phyloP scores from a whole-genome alignment of 2,888 invertebrate genomes.

The Timema cristinae region DNA sequence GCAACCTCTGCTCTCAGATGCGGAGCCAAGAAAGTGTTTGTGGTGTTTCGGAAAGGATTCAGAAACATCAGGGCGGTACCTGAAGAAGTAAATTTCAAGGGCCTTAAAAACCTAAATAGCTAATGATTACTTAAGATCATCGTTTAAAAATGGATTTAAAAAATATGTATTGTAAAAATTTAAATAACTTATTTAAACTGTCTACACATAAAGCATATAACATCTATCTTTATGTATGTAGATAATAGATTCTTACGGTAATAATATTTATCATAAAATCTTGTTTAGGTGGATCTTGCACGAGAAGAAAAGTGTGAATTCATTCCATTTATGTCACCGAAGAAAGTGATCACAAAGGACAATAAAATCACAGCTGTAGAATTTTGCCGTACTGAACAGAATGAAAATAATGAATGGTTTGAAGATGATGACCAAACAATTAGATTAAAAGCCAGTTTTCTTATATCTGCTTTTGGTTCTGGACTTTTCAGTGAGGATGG shows the following conservation, averaged over 20 bases:
- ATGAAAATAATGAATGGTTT: constrained; percentile 80
- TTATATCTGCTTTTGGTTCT: constrained; percentile 98
- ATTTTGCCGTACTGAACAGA: constrained; percentile 82
- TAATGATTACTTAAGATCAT: background rate
- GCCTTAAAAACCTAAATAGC: background rate
- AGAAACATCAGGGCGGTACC: constrained; percentile 95
- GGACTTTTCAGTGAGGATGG: constrained; percentile 72
- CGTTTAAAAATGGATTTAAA: background rate
- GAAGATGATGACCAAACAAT: constrained; percentile 75
- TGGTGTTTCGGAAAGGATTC: constrained; percentile 92
- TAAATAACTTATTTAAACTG: background rate
- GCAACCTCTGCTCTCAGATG: constrained; percentile 95
- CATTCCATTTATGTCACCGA: constrained; percentile 87
- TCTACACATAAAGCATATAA: background rate
- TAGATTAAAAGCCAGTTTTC: constrained; percentile 81
- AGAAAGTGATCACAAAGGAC: constrained; percentile 71
- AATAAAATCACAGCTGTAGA: constrained; percentile 70
- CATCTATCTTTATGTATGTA: background rate
- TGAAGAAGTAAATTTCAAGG: constrained; percentile 71
- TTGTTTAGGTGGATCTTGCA: constrained; percentile 78
- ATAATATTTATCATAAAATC: constrained; percentile 5
- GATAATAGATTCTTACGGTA: background rate
- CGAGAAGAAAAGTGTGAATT: constrained; percentile 97
- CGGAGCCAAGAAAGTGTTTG: constrained; percentile 87
- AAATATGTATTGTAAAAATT: background rate